Base-by-base conservation (phyloP, 2,888 invertebrate species). In the Pocota personata region DNA sequence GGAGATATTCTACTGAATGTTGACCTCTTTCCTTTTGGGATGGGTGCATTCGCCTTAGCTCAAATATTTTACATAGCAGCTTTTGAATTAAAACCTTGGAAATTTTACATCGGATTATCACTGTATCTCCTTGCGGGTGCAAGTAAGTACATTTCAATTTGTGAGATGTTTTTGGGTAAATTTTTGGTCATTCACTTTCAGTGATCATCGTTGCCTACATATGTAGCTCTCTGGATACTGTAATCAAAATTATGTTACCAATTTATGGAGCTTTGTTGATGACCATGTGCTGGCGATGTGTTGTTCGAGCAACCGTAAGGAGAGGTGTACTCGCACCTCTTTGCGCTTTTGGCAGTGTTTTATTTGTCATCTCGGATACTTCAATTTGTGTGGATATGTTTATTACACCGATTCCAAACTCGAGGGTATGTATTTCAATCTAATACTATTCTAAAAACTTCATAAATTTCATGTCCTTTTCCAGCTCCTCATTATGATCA, bases 211-310 rank as follows among this genome's bases (percentile, higher is more conserved):
- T 90, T 14, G 86, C 24, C 24, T 24, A 24, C 24, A 24, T 92
- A n/a, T n/a, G n/a, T 21, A 87, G 89, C 1, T 71, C 89, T 10
- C 88, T 93, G 48, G 91, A 89, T 88, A 89, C 87, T 8, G 87
- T 91, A 60, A 92, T 95, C 21, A 89, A 94, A 37, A 88, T 93
- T 87, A 95, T 95, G 52, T 95, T 97, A 89, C 96, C 96, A 35
- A 91, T 95, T 66, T 98, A 98, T 92, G 94, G 95, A 50, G 89
- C 94, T 67, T 93, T 98, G 57, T 93, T 98, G 87, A 94, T 94
- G 83, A 95, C 95, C 8, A 98, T 97, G 97, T 94, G 95, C 66
- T 98, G 97, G 97, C 94, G 98, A 87, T 96, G 96, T 0, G 93
- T 95, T 72, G 96, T 96, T 0, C 93, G 96, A 24, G 91, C 90